These are phyloP conservation scores for Danio choprae DNA, from an alignment of 2,797 vertebrate species.

Conservation along the genomic window DNA sequence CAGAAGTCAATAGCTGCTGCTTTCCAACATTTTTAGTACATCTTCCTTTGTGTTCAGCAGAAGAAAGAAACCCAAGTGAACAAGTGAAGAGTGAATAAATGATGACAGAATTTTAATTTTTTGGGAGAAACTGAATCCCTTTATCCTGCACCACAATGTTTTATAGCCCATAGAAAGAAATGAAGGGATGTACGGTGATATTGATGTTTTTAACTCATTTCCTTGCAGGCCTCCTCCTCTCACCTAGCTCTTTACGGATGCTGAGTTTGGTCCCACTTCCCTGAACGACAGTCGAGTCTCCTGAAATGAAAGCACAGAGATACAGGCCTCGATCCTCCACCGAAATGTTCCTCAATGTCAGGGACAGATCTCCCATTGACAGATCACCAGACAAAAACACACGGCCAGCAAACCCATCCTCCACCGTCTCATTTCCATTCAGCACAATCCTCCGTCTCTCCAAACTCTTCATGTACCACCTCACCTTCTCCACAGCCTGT, in stretches of 20 bases:
- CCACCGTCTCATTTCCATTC: slow-evolving; percentile 49
- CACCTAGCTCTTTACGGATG: slow-evolving; percentile 69
- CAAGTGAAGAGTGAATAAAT: too few species aligned
- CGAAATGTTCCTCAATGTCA: slow-evolving; percentile 70
- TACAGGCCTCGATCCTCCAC: slow-evolving; percentile 68
- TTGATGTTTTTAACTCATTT: background rate
- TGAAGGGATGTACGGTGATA: background rate
- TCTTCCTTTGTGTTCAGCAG: too few species aligned
- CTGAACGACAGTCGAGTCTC: slow-evolving; percentile 42
- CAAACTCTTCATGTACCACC: background rate
- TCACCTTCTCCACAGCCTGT: background rate
- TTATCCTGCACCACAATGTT: too few species aligned
- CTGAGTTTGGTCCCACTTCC: slow-evolving; percentile 74
- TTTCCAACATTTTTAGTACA: too few species aligned
- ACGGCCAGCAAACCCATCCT: slow-evolving; percentile 62
- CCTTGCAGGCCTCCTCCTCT: slow-evolving; percentile 4
- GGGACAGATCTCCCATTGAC: slow-evolving; percentile 63
- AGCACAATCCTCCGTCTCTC: slow-evolving; percentile 1
- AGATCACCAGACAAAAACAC: slow-evolving; percentile 67
- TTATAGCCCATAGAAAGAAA: background rate
- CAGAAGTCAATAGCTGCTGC: too few species aligned
- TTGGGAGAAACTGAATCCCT: too few species aligned
- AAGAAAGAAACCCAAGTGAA: too few species aligned
- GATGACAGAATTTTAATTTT: too few species aligned
- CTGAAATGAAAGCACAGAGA: slow-evolving; percentile 65